A percentile compares a stretch with the other conserved stretches of the same genome.
Conservation (phyloP, 2,797 vertebrate genomes). For the Microcaecilia unicolor region DNA sequence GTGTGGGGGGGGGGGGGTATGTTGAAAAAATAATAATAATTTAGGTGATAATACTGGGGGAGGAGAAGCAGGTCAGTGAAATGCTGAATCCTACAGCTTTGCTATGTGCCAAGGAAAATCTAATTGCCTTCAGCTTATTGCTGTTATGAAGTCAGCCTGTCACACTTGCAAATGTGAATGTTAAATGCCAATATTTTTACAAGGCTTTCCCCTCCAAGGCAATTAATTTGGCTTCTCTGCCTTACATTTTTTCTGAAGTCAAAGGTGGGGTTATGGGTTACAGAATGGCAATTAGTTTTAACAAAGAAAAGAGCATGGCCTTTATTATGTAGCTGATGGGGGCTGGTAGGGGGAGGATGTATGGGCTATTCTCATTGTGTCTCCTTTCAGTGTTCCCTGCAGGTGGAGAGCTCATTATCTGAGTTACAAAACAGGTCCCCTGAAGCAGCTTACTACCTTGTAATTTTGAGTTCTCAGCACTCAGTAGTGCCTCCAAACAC, state of each 20-base stretch:
- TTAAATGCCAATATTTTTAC: conserved; percentile 22
- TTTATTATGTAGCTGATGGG: conserved; percentile 15
- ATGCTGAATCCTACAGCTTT: no score
- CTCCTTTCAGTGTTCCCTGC: conserved; percentile 30
- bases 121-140: conserved; percentile 15
- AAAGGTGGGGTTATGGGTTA: conserved; percentile 32
- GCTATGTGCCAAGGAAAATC: no score
- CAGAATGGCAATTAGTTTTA: conserved; percentile 36
- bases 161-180: conserved; percentile 5
- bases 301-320: conserved; percentile 23
- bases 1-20: no score
- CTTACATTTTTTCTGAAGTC: conserved; percentile 32
- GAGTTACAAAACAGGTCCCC: no score
- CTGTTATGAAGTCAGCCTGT: conserved; percentile 2
- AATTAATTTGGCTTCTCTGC: conserved; percentile 43
- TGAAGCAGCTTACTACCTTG: no score
- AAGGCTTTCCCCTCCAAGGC: conserved; percentile 10
- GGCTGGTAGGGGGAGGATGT: conserved; percentile 27
- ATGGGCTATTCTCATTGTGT: conserved; percentile 22
- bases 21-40: no score
- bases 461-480: no score
- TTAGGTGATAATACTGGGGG: no score
- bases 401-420: no score
- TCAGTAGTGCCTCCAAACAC: no score
- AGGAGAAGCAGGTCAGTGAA: no score